These are phyloP conservation scores for Mesorhabditis spiculigera DNA, from an alignment of 2,888 invertebrate species.

Conservation along the genomic window DNA sequence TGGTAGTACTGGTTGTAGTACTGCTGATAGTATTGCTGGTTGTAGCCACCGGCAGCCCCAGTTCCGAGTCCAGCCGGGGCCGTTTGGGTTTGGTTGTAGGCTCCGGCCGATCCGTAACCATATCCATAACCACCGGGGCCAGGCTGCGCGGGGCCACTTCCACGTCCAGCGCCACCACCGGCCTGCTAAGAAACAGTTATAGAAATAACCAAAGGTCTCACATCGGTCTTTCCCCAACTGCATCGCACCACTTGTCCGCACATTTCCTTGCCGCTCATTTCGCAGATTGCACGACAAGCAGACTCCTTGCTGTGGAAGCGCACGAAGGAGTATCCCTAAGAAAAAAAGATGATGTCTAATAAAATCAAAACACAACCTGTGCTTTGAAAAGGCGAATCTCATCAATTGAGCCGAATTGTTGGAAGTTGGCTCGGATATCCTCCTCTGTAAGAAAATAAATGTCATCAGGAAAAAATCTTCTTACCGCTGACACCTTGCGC, in stretches of 20 bases:
- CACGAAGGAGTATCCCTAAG: constrained; percentile 70
- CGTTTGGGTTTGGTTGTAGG: not conserved
- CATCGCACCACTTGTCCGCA: constrained; percentile 93
- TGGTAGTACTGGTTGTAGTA: not conserved
- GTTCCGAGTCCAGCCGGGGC: not conserved
- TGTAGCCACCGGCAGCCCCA: not conserved
- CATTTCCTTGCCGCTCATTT: constrained; percentile 90
- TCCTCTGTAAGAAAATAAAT: constrained; percentile 71
- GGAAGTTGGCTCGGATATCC: constrained; percentile 89
- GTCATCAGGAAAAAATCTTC: constrained; percentile 7
- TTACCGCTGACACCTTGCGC: constrained; percentile 34
- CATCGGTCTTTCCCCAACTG: constrained; percentile 86
- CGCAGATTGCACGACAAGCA: constrained; percentile 93
- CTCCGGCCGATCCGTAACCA: constrained; percentile 13
- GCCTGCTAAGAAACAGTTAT: constrained; percentile 1
- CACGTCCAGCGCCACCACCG: not conserved
- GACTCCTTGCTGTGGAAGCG: constrained; percentile 95
- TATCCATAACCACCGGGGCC: constrained; percentile 18
- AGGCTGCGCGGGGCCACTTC: constrained; percentile 9
- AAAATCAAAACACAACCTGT: not conserved
- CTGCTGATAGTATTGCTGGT: not conserved
- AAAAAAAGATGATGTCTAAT: constrained; percentile 81
- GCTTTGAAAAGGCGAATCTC: constrained; percentile 69
- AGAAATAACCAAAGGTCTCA: constrained; percentile 7
- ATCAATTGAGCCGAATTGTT: constrained; percentile 88